Conservation (phyloP, 2,797 vertebrate genomes). For the Enoplosus armatus region DNA sequence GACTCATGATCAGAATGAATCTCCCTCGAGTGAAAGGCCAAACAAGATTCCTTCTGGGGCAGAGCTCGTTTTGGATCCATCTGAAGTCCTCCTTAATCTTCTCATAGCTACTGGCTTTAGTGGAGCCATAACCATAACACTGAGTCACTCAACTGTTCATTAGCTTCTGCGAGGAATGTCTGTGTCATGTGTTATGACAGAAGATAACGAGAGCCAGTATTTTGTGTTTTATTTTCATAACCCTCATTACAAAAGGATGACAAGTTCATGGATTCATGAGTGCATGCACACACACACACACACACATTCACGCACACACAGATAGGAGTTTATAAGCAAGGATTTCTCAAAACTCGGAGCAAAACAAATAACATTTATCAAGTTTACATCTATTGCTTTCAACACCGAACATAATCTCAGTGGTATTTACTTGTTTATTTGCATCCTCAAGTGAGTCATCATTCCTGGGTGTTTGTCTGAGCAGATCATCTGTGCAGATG, state of each 20-base stretch:
- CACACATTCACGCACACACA: neutral
- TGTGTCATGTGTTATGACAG: constrained; percentile 78
- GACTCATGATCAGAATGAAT: constrained; percentile 50
- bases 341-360: constrained; percentile 43
- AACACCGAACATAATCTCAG: constrained; percentile 43
- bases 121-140: constrained; percentile 75
- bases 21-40: constrained; percentile 47
- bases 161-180: constrained; percentile 71
- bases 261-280: constrained; percentile 52
- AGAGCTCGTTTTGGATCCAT: constrained; percentile 60
- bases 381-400: constrained; percentile 61
- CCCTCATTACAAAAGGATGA: constrained; percentile 59
- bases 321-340: constrained; percentile 29
- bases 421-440: constrained; percentile 66
- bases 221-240: constrained; percentile 72
- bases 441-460: constrained; percentile 43
- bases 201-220: constrained; percentile 65
- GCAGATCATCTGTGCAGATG: constrained; percentile 15
- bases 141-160: constrained; percentile 70
- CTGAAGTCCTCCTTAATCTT: constrained; percentile 69
- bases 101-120: constrained; percentile 76
- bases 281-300: neutral
- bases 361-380: constrained; percentile 43
- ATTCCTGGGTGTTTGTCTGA: constrained; percentile 45
- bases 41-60: constrained; percentile 55